phyloP scores from a whole-genome alignment of 2,888 invertebrate genomes.

The Melieria omissa region DNA sequence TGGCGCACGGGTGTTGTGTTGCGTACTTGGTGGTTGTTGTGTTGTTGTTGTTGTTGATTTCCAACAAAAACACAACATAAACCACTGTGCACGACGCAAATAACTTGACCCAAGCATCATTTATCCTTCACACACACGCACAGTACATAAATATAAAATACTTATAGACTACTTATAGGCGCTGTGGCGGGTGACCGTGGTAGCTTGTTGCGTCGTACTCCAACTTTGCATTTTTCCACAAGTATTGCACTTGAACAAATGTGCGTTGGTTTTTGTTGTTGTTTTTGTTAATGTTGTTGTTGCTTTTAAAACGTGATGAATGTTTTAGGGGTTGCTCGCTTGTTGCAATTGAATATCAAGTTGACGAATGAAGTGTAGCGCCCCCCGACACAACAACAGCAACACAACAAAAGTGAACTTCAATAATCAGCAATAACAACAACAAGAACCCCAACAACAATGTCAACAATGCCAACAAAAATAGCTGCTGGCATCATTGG shows the following conservation, averaged over 20 bases:
- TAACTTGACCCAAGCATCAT: constrained; percentile 35
- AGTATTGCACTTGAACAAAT: no score
- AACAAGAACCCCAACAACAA: background rate
- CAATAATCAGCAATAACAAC: constrained; percentile 7
- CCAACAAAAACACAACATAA: constrained; percentile 22
- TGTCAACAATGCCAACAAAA: constrained; percentile 8
- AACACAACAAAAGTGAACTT: constrained; percentile 9
- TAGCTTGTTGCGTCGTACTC: constrained; percentile 19
- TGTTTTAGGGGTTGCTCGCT: constrained; percentile 12
- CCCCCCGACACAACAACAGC: background rate
- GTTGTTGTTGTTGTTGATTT: background rate
- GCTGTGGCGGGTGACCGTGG: constrained; percentile 1
- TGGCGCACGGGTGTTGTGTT: constrained; percentile 4
- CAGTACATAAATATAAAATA: background rate
- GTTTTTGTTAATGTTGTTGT: background rate
- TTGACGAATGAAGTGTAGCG: no score
- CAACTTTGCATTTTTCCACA: no score
- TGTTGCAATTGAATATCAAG: constrained; percentile 4
- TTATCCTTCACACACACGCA: constrained; percentile 12
- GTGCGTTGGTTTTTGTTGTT: background rate
- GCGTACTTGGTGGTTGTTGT: background rate
- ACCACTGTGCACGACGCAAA: constrained; percentile 37
- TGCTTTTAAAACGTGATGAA: background rate
- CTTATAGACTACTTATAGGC: background rate
- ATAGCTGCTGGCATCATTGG: background rate